Conservation (phyloP, 53 echinoderm and acorn worm genomes). For the Henricia sp. region DNA sequence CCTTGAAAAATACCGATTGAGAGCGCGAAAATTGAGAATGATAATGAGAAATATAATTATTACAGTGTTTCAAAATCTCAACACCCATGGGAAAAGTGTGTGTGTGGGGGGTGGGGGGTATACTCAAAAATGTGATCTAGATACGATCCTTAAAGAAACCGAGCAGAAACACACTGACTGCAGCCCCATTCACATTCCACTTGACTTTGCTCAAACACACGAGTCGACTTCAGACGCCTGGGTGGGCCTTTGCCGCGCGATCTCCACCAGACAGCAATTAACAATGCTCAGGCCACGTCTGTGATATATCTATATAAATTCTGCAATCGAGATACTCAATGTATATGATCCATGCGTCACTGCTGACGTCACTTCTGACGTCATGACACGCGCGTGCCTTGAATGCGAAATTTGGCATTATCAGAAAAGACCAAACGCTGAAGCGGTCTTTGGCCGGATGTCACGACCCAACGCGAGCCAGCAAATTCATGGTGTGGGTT, state of each 20-base stretch:
- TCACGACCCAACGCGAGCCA: slow-evolving; percentile 14
- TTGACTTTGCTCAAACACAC: no score
- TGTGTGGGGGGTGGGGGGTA: no score
- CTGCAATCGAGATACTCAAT: slow-evolving; percentile 18
- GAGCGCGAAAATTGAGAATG: no score
- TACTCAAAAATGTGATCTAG: no score
- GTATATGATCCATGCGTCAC: slow-evolving; percentile 36
- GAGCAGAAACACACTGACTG: neutral
- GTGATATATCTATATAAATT: neutral
- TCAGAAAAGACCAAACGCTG: neutral
- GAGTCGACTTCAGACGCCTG: neutral
- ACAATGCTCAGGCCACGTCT: slow-evolving; percentile 7
- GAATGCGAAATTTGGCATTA: slow-evolving; percentile 45
- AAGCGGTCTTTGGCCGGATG: slow-evolving; percentile 25
- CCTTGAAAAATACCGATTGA: no score
- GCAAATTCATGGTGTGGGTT: neutral
- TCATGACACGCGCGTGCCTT: slow-evolving; percentile 27
- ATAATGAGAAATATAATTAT: no score
- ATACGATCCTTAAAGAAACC: no score
- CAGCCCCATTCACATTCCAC: neutral
- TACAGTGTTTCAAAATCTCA: no score
- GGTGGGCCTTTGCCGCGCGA: neutral
- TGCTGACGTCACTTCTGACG: slow-evolving; percentile 50
- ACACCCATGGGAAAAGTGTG: no score
- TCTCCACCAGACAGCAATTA: slow-evolving; percentile 22